phyloP scores from a whole-genome alignment of 2,888 invertebrate species.

The Philereme vetulata region DNA sequence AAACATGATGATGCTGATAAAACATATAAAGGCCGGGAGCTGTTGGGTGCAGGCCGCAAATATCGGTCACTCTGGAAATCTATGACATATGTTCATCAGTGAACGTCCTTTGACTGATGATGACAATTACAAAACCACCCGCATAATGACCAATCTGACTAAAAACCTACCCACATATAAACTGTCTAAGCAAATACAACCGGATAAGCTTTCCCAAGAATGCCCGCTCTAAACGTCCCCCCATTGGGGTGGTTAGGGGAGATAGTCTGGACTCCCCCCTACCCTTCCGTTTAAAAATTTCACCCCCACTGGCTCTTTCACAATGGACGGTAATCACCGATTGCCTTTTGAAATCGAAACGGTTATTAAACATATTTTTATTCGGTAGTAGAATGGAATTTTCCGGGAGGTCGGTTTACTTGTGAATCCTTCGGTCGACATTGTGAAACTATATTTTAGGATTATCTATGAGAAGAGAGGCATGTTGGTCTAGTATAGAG shows the following conservation, averaged over 20 bases:
- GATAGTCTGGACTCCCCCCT: conserved; percentile 38
- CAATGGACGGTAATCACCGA: conserved; percentile 79
- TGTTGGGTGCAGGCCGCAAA: too few species aligned
- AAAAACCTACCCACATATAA: conserved; percentile 24
- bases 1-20: too few species aligned
- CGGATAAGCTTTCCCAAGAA: conserved; percentile 55
- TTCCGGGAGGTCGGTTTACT: conserved; percentile 2
- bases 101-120: too few species aligned
- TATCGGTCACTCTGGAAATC: too few species aligned
- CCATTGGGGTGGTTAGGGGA: conserved; percentile 30
- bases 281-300: conserved; percentile 77
- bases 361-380: conserved; percentile 67
- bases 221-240: conserved; percentile 48
- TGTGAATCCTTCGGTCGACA: too few species aligned
- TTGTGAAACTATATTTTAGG: too few species aligned
- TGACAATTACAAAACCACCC: background rate
- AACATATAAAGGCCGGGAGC: too few species aligned
- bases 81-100: too few species aligned
- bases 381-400: conserved; percentile 17
- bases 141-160: background rate
- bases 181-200: conserved; percentile 47
- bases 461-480: too few species aligned
- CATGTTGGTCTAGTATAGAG: too few species aligned
- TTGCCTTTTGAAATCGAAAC: conserved; percentile 82
- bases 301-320: conserved; percentile 71